Evolutionary conservation across 2,113 vertebrate genomes (phyloP).

Genomic region (Oryzias woworae): DNA sequence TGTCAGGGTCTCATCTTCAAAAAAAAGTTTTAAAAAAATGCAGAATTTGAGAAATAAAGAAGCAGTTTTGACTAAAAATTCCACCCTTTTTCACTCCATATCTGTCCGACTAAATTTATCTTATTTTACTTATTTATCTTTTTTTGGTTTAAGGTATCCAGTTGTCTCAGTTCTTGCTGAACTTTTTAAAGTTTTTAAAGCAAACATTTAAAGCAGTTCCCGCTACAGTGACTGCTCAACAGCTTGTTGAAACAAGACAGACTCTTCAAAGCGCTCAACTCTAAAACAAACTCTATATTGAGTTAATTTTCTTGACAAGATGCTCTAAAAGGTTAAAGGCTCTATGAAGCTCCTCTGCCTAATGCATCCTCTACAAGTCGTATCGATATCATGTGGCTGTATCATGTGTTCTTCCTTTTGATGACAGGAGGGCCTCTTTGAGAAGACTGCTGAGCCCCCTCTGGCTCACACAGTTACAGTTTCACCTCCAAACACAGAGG

Average conservation of each 20-base stretch:
- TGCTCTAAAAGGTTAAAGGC: constrained; percentile 7
- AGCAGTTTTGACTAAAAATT: not conserved
- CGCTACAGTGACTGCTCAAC: not conserved
- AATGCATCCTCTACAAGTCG: constrained; percentile 21
- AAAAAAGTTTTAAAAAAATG: not conserved
- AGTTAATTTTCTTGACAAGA: not conserved
- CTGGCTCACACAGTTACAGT: constrained; percentile 21
- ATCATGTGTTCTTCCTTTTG: constrained; percentile 43
- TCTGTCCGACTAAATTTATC: not conserved
- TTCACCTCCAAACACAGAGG: constrained; percentile 25
- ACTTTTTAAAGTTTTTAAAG: too few species aligned
- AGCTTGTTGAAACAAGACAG: too few species aligned
- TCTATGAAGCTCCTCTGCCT: constrained; percentile 14
- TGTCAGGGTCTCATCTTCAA: not conserved
- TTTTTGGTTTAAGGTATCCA: too few species aligned
- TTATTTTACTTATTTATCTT: not conserved
- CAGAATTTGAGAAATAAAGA: not conserved
- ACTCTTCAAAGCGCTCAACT: too few species aligned
- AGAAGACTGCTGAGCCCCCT: constrained; percentile 28
- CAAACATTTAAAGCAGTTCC: not conserved
- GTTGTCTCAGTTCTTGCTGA: not conserved
- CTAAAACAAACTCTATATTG: too few species aligned
- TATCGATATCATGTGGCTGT: constrained; percentile 25
- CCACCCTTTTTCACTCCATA: not conserved
- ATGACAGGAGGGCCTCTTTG: constrained; percentile 35